Conservation (phyloP, 2,888 invertebrate genomes). For the Rambutsinella grinnellia region DNA sequence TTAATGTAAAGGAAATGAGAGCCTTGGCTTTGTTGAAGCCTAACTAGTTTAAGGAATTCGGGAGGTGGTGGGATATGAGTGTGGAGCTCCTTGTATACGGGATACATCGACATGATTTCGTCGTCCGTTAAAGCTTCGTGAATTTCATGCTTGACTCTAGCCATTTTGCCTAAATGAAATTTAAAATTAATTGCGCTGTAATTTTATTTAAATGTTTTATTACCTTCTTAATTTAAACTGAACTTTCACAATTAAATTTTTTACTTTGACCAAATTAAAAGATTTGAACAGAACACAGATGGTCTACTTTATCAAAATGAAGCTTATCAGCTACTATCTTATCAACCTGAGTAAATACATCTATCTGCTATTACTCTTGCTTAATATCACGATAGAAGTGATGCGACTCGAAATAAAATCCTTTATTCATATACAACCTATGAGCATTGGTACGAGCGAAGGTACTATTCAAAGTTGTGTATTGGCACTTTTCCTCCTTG, state of each 20-base stretch:
- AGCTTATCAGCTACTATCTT: too few relatives aligned
- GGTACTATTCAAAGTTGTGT: constrained; percentile 51
- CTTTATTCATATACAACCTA: constrained; percentile 59
- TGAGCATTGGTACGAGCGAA: constrained; percentile 53
- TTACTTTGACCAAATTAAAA: too few relatives aligned
- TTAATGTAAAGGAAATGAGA: constrained; percentile 56
- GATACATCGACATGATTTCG: constrained; percentile 50
- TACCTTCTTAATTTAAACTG: too few relatives aligned
- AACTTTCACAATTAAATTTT: too few relatives aligned
- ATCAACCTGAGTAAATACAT: too few relatives aligned
- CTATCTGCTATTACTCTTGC: too few relatives aligned
- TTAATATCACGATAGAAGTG: constrained; percentile 48
- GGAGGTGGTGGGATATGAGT: constrained; percentile 44
- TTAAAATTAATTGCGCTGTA: too few relatives aligned
- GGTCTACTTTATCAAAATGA: too few relatives aligned
- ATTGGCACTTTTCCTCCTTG: constrained; percentile 45
- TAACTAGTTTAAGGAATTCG: constrained; percentile 28
- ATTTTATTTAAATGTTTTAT: too few relatives aligned
- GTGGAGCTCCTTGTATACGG: constrained; percentile 32
- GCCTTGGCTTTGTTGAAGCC: constrained; percentile 32
- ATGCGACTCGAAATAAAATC: constrained; percentile 47
- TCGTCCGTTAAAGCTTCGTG: constrained; percentile 51
- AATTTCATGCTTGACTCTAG: constrained; percentile 9
- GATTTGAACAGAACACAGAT: too few relatives aligned
- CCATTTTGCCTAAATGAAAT: too few relatives aligned